These are phyloP conservation scores for Hermetia illucens DNA, from an alignment of 1,140 invertebrate species.

Conservation along the genomic window DNA sequence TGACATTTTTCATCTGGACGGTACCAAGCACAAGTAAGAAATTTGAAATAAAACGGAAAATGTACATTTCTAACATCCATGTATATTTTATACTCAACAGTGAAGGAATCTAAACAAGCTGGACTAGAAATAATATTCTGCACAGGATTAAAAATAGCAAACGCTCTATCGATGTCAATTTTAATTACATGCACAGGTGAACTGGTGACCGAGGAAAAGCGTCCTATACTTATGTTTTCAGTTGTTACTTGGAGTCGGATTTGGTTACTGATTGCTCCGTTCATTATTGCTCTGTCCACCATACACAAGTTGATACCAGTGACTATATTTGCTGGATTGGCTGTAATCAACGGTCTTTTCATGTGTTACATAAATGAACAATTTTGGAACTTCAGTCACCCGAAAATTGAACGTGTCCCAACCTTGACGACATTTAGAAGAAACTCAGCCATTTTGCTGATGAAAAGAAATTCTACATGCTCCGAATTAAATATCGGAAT, in stretches of 20 bases:
- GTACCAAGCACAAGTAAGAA: conserved; percentile 10
- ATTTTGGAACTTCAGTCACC: conserved; percentile 22
- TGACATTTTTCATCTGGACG: conserved; percentile 21
- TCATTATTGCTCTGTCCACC: conserved; percentile 16
- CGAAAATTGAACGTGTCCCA: conserved; percentile 15
- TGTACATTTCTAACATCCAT: background rate
- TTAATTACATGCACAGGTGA: conserved; percentile 24
- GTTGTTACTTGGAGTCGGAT: conserved; percentile 20
- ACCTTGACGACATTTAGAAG: conserved; percentile 22
- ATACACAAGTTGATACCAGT: conserved; percentile 20
- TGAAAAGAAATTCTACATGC: conserved; percentile 13
- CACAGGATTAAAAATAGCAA: conserved; percentile 20
- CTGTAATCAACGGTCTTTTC: conserved; percentile 15
- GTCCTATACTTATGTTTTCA: conserved; percentile 16
- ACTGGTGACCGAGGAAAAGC: conserved; percentile 21
- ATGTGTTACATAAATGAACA: conserved; percentile 19
- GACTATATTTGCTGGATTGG: conserved; percentile 17
- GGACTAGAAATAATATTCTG: conserved; percentile 22
- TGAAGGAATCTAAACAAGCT: conserved; percentile 10
- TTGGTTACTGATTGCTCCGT: conserved; percentile 17
- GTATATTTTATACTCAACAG: conserved; percentile 4
- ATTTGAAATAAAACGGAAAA: conserved; percentile 13
- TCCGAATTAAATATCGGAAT: no score
- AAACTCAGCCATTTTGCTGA: conserved; percentile 14
- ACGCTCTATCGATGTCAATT: conserved; percentile 20